Base-by-base conservation (phyloP, 1,140 invertebrate genomes). In the Brachionus sp. region DNA sequence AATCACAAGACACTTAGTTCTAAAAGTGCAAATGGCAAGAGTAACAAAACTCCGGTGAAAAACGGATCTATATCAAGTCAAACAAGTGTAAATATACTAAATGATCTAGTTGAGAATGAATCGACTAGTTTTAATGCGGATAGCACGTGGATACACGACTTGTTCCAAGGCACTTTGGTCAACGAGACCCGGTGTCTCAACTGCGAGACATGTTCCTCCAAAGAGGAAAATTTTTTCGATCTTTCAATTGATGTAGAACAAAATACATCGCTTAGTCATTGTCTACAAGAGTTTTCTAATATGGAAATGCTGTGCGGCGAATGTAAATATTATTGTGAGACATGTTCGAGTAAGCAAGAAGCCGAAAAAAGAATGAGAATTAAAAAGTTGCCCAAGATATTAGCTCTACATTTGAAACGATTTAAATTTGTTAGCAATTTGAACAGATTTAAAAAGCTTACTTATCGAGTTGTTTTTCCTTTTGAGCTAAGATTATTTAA, bases 341-440 rank as follows among this genome's bases (percentile, higher is more conserved):
- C 97, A 85, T 99, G 98, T 88, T 96, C 95, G 89, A 97, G 95
- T 89, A 98, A 99, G 90, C 97, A 99, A 90, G 97, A 99, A 91
- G 97, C 97, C 46, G 93, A 94, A 88, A 94, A 94, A 86, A 88
- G 96, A 84, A 99, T 99, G 95, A 90, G 97, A 84, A 95, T 99
- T 0, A 99, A 99, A 90, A 98, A 98, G 89, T 90, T 98, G 85
- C 98, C 98, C 6, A 95, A 96, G 90, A 97, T 99, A 85, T 90
- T 99, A 84, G 97, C 98, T 12, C 90, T 99, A 82, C 97, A 99
- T 91, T 90, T 99, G 84, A 99, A 99, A 90, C 90, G 97, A 85
- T 99, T 99, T 88, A 99, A 99, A 90, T 99, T 98, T 87, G 95
- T 98, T 91, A 98, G 99, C 87, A 95, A 98, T 88, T 95, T 97